Conservation (phyloP, 2,113 vertebrate genomes). For the Pelecanoides urinatrix region DNA sequence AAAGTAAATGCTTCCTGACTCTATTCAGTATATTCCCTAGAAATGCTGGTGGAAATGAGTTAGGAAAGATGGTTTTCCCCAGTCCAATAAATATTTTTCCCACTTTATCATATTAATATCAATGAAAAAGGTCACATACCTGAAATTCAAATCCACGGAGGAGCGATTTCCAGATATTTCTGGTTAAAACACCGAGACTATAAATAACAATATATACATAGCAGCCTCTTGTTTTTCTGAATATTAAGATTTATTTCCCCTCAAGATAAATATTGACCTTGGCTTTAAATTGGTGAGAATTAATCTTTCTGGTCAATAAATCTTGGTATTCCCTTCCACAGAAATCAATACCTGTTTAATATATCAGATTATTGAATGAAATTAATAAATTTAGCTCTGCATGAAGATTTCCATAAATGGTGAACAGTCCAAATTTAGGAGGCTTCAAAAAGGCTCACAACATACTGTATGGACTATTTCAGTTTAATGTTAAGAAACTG, state of each 20-base stretch:
- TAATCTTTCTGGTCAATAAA: slow-evolving; percentile 37
- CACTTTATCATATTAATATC: not conserved
- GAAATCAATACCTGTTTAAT: slow-evolving; percentile 13
- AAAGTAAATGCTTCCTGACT: not conserved
- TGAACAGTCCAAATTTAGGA: not conserved
- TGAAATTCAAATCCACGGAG: not conserved
- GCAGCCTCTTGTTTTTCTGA: not conserved
- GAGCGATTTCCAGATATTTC: not conserved
- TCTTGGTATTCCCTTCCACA: slow-evolving; percentile 6
- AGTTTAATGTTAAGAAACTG: slow-evolving; percentile 25
- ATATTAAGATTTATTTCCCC: not conserved
- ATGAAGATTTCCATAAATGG: not conserved
- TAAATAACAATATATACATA: not conserved
- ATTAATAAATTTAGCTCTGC: not conserved
- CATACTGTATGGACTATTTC: not conserved
- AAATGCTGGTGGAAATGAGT: not conserved
- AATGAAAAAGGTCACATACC: not conserved
- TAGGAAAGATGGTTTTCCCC: not conserved
- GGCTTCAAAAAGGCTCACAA: not conserved
- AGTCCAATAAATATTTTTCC: not conserved
- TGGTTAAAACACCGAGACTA: not conserved
- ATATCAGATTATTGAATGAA: slow-evolving; percentile 1
- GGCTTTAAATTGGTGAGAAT: slow-evolving; percentile 33
- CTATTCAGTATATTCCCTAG: not conserved
- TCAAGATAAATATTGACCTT: slow-evolving; percentile 8